A percentile compares a stretch with the other conserved stretches of the same genome.
phyloP scores from a whole-genome alignment of 2,797 vertebrate species.

The Tokudaia tokunoshimensis region DNA sequence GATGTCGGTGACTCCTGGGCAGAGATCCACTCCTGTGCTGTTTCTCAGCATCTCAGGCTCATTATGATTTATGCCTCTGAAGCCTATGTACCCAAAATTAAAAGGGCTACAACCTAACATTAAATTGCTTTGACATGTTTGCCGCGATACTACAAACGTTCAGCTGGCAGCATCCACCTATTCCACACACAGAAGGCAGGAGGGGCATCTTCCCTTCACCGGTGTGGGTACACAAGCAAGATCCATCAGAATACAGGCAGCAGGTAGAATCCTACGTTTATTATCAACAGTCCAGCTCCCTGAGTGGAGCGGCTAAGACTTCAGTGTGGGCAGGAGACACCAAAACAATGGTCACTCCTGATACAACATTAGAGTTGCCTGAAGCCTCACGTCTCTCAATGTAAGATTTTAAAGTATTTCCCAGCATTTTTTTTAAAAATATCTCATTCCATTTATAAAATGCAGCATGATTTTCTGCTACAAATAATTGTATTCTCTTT shows the following conservation, averaged over 20 bases:
- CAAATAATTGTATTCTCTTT: not conserved
- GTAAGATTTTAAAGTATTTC: not conserved
- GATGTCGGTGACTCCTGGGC: rapidly evolving
- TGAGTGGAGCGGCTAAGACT: not conserved
- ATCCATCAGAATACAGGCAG: not conserved
- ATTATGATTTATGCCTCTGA: not conserved
- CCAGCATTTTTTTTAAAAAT: not conserved
- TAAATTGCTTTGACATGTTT: not conserved
- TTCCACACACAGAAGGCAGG: not conserved
- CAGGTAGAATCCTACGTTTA: rapidly evolving
- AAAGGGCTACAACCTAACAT: not conserved
- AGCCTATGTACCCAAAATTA: not conserved
- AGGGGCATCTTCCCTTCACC: not conserved
- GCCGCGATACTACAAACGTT: not conserved
- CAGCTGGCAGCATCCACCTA: not conserved
- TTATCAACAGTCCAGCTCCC: not conserved
- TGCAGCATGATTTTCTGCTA: not conserved
- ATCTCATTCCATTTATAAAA: not conserved
- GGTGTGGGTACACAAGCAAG: not conserved
- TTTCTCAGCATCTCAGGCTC: not conserved
- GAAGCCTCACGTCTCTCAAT: not conserved
- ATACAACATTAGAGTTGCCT: not conserved
- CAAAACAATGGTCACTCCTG: not conserved
- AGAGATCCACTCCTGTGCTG: not conserved
- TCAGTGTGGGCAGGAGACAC: not conserved